Conservation (phyloP, 2,888 invertebrate species). For the Oscheius sp. region DNA sequence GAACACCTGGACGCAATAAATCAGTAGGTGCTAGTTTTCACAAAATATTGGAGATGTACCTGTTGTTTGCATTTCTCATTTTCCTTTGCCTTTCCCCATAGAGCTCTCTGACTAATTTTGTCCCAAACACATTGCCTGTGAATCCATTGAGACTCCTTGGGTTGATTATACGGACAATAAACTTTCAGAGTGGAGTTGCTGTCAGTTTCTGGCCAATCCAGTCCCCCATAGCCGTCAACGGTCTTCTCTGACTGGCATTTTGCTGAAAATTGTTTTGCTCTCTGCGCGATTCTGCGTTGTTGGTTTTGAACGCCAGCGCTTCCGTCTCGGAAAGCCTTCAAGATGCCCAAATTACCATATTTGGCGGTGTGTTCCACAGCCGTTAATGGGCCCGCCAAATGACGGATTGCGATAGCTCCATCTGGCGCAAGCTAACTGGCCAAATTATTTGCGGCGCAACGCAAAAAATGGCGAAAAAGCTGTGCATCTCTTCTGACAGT, state of each 20-base stretch:
- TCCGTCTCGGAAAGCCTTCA: constrained; percentile 11
- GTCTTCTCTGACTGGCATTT: constrained; percentile 57
- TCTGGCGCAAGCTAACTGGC: constrained; percentile 12
- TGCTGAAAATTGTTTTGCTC: constrained; percentile 42
- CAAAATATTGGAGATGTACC: constrained; percentile 24
- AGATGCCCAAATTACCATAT: constrained; percentile 30
- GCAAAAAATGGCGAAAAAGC: neutral
- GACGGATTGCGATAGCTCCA: constrained; percentile 26
- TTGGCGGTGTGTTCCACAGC: constrained; percentile 22
- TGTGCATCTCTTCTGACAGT: neutral
- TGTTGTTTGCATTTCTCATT: constrained; percentile 45
- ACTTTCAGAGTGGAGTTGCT: constrained; percentile 40
- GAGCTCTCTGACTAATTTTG: constrained; percentile 39
- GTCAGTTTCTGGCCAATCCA: constrained; percentile 61
- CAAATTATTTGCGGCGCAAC: neutral
- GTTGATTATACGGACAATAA: constrained; percentile 46
- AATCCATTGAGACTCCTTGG: constrained; percentile 31
- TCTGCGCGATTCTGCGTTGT: constrained; percentile 8
- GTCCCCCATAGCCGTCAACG: constrained; percentile 62
- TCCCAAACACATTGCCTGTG: constrained; percentile 50
- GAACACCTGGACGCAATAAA: constrained; percentile 15
- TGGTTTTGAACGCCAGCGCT: neutral
- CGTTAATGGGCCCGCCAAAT: constrained; percentile 23
- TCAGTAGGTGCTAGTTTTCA: neutral
- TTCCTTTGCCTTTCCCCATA: constrained; percentile 44